Base-by-base conservation (phyloP, 2,888 invertebrate species). In the Acanthosoma haemorrhoidale region DNA sequence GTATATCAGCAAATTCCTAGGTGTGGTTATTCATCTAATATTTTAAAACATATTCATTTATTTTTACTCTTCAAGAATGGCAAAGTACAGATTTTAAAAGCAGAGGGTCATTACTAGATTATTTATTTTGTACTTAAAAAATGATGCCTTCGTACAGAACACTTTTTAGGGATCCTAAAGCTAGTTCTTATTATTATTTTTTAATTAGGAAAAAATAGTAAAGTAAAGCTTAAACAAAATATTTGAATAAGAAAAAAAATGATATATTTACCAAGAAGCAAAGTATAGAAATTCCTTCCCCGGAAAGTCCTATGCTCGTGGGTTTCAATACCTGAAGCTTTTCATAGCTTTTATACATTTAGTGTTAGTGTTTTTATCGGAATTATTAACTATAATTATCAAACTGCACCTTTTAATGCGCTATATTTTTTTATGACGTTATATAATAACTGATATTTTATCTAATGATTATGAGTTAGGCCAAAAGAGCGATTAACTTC, bases 391-490 rank as follows among this genome's bases (percentile, higher is more conserved):
- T 21, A 38, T 15, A n/a, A 39, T 21, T 41, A 64, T 39, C 41
- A 41, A 15, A 64, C 64, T 64, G 64, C 64, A 64, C 64, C 64
- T 64, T 64, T 64, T 64, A 39, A 64, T 64, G 41, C 41, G 64
- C 64, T 64, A 64, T 64, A 64, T 64, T 43, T 64, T 64, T 64
- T 64, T 64, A 43, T 64, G 64, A 64, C 18, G 32, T 58, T 25
- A 36, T 21, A 38, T 18, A 64, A 43, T 64, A 43, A 64, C 15
- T 41, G 41, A 11, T 64, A 29, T 38, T 15, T 16, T 39, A 64
- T 21, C 21, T 43, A 51, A 13, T n/a, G n/a, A n/a, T 51, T 5
- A 25, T 51, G 21, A 34, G 11, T 36, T 61, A 61, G n/a, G 36
- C 34, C 32, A 36, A 34, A 61, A 36, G n/a, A 38, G 13, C 13